Evolutionary conservation across 2,888 invertebrate genomes (phyloP).

Genomic region (Alviniconcha strummeri): DNA sequence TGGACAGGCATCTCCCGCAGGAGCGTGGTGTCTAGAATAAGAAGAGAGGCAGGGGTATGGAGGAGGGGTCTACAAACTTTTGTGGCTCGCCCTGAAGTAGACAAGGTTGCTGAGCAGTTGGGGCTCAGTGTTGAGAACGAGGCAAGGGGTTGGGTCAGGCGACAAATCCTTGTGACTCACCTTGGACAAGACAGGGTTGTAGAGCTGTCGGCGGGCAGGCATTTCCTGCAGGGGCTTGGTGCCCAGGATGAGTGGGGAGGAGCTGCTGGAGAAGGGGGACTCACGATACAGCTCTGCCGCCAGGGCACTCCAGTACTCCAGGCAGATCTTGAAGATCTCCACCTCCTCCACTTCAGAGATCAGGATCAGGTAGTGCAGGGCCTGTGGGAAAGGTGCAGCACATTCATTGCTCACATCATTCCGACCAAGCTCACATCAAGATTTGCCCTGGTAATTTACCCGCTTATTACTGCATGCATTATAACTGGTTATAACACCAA

Average conservation of each 20-base stretch:
- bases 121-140: no score
- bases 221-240: constrained; percentile 59
- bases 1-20: no score
- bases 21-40: no score
- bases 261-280: constrained; percentile 80
- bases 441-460: no score
- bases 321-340: constrained; percentile 99
- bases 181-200: constrained; percentile 73
- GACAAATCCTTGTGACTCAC: constrained; percentile 47
- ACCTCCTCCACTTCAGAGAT: constrained; percentile 98
- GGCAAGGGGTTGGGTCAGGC: no score
- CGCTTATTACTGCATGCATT: no score
- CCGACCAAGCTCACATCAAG: no score
- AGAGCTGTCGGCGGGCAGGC: constrained; percentile 71
- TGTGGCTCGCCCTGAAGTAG: no score
- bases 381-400: constrained; percentile 47
- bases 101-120: no score
- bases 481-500: no score
- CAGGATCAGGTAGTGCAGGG: constrained; percentile 74
- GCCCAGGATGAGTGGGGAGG: constrained; percentile 69
- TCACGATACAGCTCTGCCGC: constrained; percentile 94
- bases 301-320: constrained; percentile 98
- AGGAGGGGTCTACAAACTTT: no score
- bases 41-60: no score
- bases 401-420: background rate